Conservation (phyloP, 2,888 invertebrate genomes). For the Electrophaes corylata region DNA sequence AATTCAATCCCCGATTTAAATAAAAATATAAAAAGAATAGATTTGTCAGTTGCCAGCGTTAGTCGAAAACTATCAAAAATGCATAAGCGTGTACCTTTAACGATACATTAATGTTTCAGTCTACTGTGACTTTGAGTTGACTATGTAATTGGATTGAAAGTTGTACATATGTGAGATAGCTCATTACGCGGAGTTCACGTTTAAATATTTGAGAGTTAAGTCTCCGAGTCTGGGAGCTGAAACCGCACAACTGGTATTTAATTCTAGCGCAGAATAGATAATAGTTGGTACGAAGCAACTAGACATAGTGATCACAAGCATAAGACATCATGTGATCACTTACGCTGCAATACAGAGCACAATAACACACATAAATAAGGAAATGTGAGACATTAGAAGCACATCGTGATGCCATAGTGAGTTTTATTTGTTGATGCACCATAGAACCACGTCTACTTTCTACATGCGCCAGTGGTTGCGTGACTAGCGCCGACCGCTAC, state of each 20-base stretch:
- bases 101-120: neutral
- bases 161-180: conserved; percentile 5
- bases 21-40: no score
- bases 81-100: conserved; percentile 12
- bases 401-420: conserved; percentile 3
- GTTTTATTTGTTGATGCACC: conserved; percentile 23
- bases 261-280: no score
- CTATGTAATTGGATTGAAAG: conserved; percentile 11
- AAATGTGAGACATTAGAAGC: conserved; percentile 11
- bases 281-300: no score
- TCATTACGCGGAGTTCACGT: conserved; percentile 19
- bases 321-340: neutral
- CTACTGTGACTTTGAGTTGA: no score
- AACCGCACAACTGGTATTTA: neutral
- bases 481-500: conserved; percentile 41
- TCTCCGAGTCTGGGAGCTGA: conserved; percentile 6
- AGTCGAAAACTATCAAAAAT: neutral
- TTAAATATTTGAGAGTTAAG: conserved; percentile 1
- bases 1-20: conserved; percentile 16
- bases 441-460: conserved; percentile 41
- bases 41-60: neutral
- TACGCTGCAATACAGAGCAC: neutral
- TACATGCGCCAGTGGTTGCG: conserved; percentile 44
- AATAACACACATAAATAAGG: neutral
- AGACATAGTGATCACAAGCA: neutral